Conservation (phyloP, 2,113 vertebrate species). For the Phylloscopus trochilus region DNA sequence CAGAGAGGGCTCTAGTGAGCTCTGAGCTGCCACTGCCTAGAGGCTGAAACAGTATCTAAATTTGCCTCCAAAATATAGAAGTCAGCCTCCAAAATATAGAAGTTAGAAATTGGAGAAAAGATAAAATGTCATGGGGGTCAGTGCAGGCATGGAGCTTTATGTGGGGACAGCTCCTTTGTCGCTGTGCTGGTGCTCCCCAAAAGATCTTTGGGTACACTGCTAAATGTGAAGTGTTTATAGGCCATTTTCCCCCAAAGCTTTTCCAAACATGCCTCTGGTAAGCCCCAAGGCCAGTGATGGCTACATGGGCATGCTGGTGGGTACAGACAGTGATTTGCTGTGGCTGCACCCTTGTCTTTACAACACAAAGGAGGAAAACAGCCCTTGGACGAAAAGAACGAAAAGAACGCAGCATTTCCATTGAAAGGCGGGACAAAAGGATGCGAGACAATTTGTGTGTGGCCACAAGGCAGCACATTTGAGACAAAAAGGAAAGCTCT, state of each 20-base stretch:
- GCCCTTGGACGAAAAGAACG: fast-evolving
- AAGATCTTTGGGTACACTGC: background rate
- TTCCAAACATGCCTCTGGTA: background rate
- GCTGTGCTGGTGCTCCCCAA: background rate
- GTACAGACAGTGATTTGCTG: background rate
- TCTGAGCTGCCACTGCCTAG: background rate
- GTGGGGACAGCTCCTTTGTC: background rate
- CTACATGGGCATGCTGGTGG: background rate
- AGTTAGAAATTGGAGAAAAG: background rate
- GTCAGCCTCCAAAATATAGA: too few relatives aligned
- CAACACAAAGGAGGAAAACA: background rate
- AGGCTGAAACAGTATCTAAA: background rate
- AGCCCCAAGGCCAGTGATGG: background rate
- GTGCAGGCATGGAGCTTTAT: background rate
- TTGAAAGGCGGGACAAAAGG: background rate
- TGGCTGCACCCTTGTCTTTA: background rate
- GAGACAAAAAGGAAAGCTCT: constrained; percentile 18
- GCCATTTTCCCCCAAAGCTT: background rate
- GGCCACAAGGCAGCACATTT: background rate
- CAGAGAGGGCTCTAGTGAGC: background rate
- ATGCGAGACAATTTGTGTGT: background rate
- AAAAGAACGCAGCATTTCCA: background rate
- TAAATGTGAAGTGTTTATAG: fast-evolving
- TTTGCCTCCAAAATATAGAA: too few relatives aligned
- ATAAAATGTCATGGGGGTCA: background rate